These are phyloP conservation scores for Lutjanus campechanus DNA, from an alignment of 2,797 vertebrate genomes.

Conservation along the genomic window DNA sequence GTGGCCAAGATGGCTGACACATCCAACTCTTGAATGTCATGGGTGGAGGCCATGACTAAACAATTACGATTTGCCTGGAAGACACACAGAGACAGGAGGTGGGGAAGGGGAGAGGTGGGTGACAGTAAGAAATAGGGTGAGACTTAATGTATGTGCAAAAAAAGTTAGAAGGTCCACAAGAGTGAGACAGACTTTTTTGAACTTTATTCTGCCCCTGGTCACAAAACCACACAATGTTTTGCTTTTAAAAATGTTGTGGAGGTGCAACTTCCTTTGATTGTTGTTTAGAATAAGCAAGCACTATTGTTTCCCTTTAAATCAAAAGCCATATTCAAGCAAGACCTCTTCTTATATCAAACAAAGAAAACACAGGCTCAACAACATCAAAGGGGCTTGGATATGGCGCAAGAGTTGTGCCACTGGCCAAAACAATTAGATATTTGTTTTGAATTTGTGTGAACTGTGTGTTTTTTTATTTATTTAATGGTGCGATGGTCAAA, in stretches of 20 bases:
- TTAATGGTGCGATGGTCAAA: background rate
- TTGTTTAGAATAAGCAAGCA: constrained; percentile 18
- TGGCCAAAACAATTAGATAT: constrained; percentile 5
- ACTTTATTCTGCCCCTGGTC: constrained; percentile 17
- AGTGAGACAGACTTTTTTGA: constrained; percentile 4
- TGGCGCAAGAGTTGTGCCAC: constrained; percentile 11
- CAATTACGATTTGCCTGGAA: constrained; percentile 97
- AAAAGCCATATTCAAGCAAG: constrained; percentile 21
- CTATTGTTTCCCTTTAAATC: constrained; percentile 8
- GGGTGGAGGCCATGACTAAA: constrained; percentile 97
- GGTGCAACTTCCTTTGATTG: constrained; percentile 22
- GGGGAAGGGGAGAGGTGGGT: background rate
- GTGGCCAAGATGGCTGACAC: constrained; percentile 97
- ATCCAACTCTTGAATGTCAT: constrained; percentile 98
- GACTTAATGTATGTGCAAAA: constrained; percentile 3
- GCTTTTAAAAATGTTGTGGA: constrained; percentile 23
- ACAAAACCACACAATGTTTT: constrained; percentile 24
- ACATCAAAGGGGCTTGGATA: constrained; percentile 31
- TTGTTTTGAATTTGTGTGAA: constrained; percentile 7
- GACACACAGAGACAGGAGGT: constrained; percentile 36
- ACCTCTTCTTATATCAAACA: constrained; percentile 30
- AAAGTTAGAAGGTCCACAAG: background rate
- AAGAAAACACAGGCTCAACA: constrained; percentile 18
- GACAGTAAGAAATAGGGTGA: constrained; percentile 9
- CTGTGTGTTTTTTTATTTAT: background rate